Evolutionary conservation across 2,113 vertebrate species (phyloP).

Genomic region (Centropus bengalensis): DNA sequence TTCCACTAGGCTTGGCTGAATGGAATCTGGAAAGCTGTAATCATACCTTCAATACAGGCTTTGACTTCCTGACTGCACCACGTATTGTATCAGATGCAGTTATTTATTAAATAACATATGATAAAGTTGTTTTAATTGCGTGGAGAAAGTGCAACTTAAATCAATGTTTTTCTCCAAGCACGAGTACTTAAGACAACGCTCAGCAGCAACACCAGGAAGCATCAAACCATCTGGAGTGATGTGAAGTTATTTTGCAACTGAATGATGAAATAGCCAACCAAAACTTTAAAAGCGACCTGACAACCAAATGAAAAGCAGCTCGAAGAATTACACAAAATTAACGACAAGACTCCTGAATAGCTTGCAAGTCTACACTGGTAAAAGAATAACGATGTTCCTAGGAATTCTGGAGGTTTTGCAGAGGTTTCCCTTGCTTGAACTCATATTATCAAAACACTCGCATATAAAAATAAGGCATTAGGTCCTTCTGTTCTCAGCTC

Average conservation of each 20-base stretch:
- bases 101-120: neutral
- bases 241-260: neutral
- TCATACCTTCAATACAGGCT: neutral
- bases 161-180: neutral
- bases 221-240: neutral
- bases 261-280: neutral
- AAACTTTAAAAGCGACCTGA: neutral
- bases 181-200: neutral
- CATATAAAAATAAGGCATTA: neutral
- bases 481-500: neutral
- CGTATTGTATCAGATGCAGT: neutral
- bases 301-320: neutral
- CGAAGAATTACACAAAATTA: neutral
- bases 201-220: neutral
- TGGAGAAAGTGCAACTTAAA: neutral
- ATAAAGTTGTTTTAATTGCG: neutral
- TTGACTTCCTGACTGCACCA: neutral
- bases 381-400: neutral
- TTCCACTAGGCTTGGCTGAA: neutral
- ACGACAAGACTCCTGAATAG: neutral
- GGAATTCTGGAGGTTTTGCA: neutral
- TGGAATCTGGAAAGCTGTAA: neutral
- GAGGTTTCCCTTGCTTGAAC: neutral
- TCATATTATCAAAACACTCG: neutral
- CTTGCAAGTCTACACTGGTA: neutral